phyloP scores from a whole-genome alignment of 2,797 vertebrate species.

The Amphiprion clarkii region DNA sequence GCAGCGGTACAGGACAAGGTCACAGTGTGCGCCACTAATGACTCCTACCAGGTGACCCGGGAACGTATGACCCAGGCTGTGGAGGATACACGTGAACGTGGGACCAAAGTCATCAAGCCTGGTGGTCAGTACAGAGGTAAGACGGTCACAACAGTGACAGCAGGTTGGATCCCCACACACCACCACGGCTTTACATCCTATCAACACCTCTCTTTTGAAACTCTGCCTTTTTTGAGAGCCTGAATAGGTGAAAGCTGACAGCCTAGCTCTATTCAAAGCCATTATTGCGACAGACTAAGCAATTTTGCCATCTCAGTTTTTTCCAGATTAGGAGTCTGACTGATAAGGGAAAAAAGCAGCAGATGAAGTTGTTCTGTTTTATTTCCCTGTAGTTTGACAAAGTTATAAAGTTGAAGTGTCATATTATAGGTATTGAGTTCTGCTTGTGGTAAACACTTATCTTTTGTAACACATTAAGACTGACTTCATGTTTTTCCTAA shows the following conservation, averaged over 20 bases:
- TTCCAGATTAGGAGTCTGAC: constrained; percentile 61
- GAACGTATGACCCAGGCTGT: constrained; percentile 92
- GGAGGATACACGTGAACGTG: constrained; percentile 91
- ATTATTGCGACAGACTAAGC: constrained; percentile 55
- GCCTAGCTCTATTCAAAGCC: constrained; percentile 56
- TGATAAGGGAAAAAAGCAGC: constrained; percentile 54
- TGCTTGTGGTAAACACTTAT: background rate
- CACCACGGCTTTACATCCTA: constrained; percentile 32
- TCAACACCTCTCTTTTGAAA: constrained; percentile 51
- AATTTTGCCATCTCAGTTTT: constrained; percentile 54
- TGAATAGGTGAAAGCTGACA: constrained; percentile 64
- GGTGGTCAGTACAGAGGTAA: constrained; percentile 92
- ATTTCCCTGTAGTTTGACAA: constrained; percentile 22
- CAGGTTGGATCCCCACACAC: constrained; percentile 7
- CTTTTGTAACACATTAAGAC: background rate
- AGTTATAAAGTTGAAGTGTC: constrained; percentile 2
- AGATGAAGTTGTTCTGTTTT: constrained; percentile 33
- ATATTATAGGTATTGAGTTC: background rate
- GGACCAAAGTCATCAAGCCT: constrained; percentile 94
- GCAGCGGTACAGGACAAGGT: constrained; percentile 93
- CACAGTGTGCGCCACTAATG: constrained; percentile 92
- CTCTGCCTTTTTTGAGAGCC: constrained; percentile 46
- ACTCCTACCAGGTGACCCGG: constrained; percentile 92
- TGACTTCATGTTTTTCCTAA: background rate
- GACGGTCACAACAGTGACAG: constrained; percentile 18